Evolutionary conservation across 2,888 invertebrate genomes (phyloP).

Genomic region (Eupithecia subfuscata): DNA sequence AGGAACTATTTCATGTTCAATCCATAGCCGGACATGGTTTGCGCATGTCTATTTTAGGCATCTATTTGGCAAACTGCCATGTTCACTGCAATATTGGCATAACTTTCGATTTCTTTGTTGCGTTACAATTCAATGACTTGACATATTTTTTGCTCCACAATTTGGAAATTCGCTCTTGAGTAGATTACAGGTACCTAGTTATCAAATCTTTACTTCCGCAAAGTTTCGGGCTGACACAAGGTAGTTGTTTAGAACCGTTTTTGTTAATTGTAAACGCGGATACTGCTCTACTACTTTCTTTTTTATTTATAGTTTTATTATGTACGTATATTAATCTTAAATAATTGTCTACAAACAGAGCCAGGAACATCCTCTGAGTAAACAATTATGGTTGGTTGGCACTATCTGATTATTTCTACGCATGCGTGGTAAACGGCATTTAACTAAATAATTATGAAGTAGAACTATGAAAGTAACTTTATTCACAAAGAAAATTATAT

Average conservation of each 20-base stretch:
- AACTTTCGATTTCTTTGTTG: slow-evolving; percentile 50
- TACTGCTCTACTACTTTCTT: not conserved
- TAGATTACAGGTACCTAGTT: slow-evolving; percentile 20
- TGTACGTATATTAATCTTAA: no score
- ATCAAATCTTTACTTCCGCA: slow-evolving; percentile 3
- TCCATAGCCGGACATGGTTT: no score
- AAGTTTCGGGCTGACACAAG: slow-evolving; percentile 19
- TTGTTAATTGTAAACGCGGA: not conserved
- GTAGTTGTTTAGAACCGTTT: not conserved
- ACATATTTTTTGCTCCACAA: slow-evolving; percentile 33
- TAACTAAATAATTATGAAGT: not conserved
- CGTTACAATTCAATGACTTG: slow-evolving; percentile 36
- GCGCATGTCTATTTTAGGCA: no score
- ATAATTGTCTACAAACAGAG: not conserved
- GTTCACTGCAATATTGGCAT: slow-evolving; percentile 28
- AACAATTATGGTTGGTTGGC: not conserved
- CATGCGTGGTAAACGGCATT: not conserved
- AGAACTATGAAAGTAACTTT: not conserved
- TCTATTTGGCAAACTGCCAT: slow-evolving; percentile 46
- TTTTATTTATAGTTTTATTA: not conserved
- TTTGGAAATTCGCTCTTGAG: slow-evolving; percentile 21
- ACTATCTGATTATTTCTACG: not conserved
- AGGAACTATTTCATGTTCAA: no score
- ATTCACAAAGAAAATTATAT: no score
- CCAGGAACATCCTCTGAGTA: not conserved